Evolutionary conservation across 2,888 invertebrate species (phyloP).

Genomic region (Hirtodrosophila duncani): DNA sequence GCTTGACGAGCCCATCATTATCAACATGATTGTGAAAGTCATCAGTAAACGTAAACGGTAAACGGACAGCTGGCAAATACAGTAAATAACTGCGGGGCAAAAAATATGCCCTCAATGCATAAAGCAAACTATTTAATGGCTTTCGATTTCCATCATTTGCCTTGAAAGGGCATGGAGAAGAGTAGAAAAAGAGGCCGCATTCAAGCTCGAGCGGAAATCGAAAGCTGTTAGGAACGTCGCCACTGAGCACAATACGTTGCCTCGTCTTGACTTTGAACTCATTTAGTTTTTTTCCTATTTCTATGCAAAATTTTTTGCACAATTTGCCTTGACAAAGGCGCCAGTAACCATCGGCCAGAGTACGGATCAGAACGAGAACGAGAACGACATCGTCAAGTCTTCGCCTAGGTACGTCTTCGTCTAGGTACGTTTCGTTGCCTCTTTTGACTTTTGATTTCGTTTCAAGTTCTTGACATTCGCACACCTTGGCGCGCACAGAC

Average conservation of each 20-base stretch:
- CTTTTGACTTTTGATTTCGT: constrained; percentile 56
- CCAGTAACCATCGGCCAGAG: background rate
- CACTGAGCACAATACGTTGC: constrained; percentile 29
- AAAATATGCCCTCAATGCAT: constrained; percentile 68
- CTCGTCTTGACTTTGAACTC: constrained; percentile 36
- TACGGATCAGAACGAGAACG: too few relatives aligned
- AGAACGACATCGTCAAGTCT: constrained; percentile 24
- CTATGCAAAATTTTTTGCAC: constrained; percentile 42
- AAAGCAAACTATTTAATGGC: constrained; percentile 73
- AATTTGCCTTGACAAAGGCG: constrained; percentile 44
- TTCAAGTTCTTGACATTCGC: constrained; percentile 42
- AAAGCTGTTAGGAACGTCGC: constrained; percentile 56
- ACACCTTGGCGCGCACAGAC: background rate
- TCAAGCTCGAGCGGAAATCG: constrained; percentile 55
- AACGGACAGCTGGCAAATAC: constrained; percentile 51
- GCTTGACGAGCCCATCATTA: constrained; percentile 60
- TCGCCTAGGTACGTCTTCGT: background rate
- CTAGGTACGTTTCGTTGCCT: constrained; percentile 4
- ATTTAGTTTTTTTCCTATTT: constrained; percentile 34
- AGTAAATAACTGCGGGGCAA: constrained; percentile 64
- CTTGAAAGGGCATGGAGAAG: constrained; percentile 24
- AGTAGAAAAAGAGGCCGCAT: background rate
- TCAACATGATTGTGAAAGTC: constrained; percentile 28
- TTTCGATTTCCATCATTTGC: constrained; percentile 44
- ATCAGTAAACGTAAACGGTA: constrained; percentile 32